phyloP scores from a whole-genome alignment of 2,888 invertebrate species.

The Anodontia alba region DNA sequence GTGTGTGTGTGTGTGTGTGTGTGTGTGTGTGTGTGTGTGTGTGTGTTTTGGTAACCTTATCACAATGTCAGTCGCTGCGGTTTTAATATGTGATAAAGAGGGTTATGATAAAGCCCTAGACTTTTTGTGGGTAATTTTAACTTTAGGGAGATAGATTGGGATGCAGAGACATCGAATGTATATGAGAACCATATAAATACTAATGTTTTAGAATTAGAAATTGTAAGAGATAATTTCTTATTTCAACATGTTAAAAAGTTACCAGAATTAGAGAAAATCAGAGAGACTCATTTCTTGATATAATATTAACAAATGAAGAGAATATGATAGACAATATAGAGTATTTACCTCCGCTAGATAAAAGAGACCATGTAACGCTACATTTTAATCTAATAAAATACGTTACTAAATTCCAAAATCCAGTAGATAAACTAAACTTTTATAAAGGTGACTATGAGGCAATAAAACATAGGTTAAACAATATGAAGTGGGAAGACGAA shows the following conservation, averaged over 20 bases:
- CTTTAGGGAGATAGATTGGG: too few species aligned
- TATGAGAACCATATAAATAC: background rate
- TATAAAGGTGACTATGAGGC: conserved; percentile 31
- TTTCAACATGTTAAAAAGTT: conserved; percentile 9
- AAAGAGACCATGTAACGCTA: conserved; percentile 33
- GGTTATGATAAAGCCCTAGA: background rate
- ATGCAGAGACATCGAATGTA: background rate
- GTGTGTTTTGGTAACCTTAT: too few species aligned
- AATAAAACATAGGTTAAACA: background rate
- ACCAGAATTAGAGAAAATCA: too few species aligned
- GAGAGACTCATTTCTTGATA: background rate
- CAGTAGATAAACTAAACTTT: conserved; percentile 10
- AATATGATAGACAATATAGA: background rate
- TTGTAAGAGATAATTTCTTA: background rate
- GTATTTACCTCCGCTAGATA: conserved; percentile 20
- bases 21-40: too few species aligned
- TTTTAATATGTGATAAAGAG: background rate
- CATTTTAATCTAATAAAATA: conserved; percentile 18
- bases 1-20: too few species aligned
- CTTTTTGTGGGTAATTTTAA: conserved; percentile 13
- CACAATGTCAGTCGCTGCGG: too few species aligned
- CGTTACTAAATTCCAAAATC: background rate
- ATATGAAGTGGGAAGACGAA: conserved; percentile 8
- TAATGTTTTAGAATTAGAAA: conserved; percentile 17
- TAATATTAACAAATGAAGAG: conserved; percentile 22